Conservation (phyloP, 2,113 vertebrate genomes). For the Chelonoidis abingdonii region DNA sequence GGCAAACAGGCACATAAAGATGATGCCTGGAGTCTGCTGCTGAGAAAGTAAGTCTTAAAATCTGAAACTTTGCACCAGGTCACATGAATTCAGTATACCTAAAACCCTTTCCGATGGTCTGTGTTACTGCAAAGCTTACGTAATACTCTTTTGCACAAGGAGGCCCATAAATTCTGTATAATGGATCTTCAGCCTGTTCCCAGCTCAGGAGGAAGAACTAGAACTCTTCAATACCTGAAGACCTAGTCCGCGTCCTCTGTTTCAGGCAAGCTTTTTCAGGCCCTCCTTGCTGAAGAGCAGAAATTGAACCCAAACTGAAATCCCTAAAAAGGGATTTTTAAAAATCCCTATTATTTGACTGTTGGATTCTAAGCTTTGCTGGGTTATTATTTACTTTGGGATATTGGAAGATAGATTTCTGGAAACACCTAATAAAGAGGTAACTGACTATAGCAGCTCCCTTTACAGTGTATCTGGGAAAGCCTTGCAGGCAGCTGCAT, state of each 20-base stretch:
- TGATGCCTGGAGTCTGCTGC: background rate
- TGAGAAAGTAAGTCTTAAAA: background rate
- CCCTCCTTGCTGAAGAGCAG: background rate
- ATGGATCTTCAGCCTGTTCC: background rate
- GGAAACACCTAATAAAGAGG: background rate
- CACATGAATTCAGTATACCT: background rate
- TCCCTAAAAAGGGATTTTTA: background rate
- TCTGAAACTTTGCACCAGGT: background rate
- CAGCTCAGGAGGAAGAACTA: background rate
- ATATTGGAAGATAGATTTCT: background rate
- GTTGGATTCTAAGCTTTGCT: constrained; percentile 8
- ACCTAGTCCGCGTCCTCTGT: background rate
- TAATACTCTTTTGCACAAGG: background rate
- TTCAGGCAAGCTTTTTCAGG: background rate
- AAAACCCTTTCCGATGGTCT: background rate
- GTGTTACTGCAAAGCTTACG: background rate
- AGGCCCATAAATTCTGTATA: background rate
- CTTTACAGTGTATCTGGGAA: background rate
- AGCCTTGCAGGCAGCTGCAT: background rate
- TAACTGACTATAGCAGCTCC: fast-evolving
- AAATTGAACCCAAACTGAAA: background rate
- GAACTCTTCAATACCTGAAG: background rate
- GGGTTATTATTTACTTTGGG: constrained; percentile 1
- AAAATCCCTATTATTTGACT: background rate
- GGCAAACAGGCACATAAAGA: background rate